Conservation (phyloP, 2,797 vertebrate species). For the Sebastes baramenuke region DNA sequence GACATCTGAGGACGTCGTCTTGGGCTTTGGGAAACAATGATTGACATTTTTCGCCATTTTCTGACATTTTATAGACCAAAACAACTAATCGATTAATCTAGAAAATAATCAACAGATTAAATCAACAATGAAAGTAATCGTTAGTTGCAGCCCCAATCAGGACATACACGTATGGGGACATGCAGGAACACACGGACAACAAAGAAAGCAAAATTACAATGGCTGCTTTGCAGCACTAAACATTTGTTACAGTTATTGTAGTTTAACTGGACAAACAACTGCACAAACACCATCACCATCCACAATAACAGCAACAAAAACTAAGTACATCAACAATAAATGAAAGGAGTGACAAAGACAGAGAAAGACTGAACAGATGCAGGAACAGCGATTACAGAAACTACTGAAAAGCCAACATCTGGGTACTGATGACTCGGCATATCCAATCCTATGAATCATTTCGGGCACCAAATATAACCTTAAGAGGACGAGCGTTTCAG, state of each 20-base stretch:
- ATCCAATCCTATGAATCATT: constrained; percentile 50
- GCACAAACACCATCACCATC: background rate
- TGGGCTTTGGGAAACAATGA: too few species aligned
- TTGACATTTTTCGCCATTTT: too few species aligned
- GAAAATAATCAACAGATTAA: too few species aligned
- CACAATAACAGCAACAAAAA: background rate
- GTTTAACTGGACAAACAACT: background rate
- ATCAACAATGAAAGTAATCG: too few species aligned
- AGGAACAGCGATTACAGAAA: constrained; percentile 37
- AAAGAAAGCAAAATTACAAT: background rate
- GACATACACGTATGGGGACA: background rate
- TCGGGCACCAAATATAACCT: constrained; percentile 12
- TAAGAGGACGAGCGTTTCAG: background rate
- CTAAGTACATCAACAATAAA: background rate
- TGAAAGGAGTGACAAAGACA: background rate
- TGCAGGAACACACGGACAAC: background rate
- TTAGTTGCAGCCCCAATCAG: too few species aligned
- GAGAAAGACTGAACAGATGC: background rate
- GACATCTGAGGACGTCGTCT: too few species aligned
- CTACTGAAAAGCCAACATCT: constrained; percentile 21
- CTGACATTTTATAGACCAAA: too few species aligned
- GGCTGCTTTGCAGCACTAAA: background rate
- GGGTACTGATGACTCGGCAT: constrained; percentile 47
- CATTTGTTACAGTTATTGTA: background rate
- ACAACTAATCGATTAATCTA: too few species aligned